phyloP scores from a whole-genome alignment of 1,140 invertebrate genomes.

The Zaprionus taronus region DNA sequence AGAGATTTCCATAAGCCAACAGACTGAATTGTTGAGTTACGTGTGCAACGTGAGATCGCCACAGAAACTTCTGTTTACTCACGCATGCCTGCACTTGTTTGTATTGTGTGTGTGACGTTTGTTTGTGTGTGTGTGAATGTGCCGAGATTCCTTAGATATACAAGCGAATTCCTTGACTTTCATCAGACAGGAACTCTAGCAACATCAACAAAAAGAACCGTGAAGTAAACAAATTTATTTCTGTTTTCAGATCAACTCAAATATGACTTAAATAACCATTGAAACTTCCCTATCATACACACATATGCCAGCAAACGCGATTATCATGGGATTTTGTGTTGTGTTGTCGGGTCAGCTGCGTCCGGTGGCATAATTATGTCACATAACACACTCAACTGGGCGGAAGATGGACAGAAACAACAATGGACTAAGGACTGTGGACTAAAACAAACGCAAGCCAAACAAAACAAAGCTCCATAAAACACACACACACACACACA shows the following conservation, averaged over 20 bases:
- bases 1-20: slow-evolving; percentile 49
- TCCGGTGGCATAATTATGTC: slow-evolving; percentile 48
- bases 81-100: background rate
- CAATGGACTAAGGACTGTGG: slow-evolving; percentile 19
- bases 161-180: background rate
- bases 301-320: background rate
- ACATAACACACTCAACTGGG: slow-evolving; percentile 45
- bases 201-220: background rate
- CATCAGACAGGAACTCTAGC: background rate
- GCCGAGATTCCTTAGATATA: background rate
- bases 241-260: background rate
- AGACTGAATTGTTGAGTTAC: slow-evolving; percentile 32
- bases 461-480: slow-evolving; percentile 52
- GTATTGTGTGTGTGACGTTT: background rate
- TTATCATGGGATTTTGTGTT: slow-evolving; percentile 35
- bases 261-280: slow-evolving; percentile 6
- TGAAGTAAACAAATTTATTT: background rate
- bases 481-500: slow-evolving; percentile 18
- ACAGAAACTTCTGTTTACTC: background rate
- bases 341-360: slow-evolving; percentile 14
- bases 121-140: background rate
- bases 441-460: slow-evolving; percentile 48
- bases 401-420: slow-evolving; percentile 25
- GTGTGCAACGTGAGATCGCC: slow-evolving; percentile 30
- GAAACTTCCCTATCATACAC: background rate